Percentiles rank a stretch among this genome's conserved stretches.
phyloP scores from a whole-genome alignment of 37 sponge, comb jelly and placozoan species.

The Spongilla lacustris region DNA sequence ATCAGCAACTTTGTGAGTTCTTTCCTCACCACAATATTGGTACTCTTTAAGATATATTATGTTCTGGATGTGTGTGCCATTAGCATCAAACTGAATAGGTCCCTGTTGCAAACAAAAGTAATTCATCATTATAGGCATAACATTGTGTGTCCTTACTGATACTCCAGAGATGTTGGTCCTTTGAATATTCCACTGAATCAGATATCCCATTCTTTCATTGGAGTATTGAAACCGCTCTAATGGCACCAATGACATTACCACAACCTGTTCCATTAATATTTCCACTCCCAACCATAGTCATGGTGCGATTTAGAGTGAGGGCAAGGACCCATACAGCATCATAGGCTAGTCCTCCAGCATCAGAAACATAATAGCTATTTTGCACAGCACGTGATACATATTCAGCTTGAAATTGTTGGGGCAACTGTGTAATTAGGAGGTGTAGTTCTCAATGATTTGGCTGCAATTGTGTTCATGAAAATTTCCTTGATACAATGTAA shows the following conservation, averaged over 20 bases:
- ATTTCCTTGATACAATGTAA: too few relatives aligned
- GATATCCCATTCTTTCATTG: slow-evolving; percentile 17
- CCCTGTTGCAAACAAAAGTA: slow-evolving; percentile 4
- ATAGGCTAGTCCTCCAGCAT: slow-evolving; percentile 8
- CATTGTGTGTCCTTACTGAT: slow-evolving; percentile 12
- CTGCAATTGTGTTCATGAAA: too few relatives aligned
- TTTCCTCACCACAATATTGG: not conserved
- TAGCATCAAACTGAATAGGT: slow-evolving; percentile 4
- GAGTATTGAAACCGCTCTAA: slow-evolving; percentile 28
- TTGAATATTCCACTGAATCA: slow-evolving; percentile 14
- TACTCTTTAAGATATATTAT: slow-evolving; percentile 5
- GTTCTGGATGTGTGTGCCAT: slow-evolving; percentile 6
- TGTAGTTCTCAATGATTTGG: too few relatives aligned
- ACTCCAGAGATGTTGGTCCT: slow-evolving; percentile 33
- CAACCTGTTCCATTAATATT: not conserved
- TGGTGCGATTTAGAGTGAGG: slow-evolving; percentile 16
- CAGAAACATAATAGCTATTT: too few relatives aligned
- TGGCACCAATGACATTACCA: not conserved
- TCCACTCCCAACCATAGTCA: not conserved
- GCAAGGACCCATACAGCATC: slow-evolving; percentile 49
- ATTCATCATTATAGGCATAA: not conserved
- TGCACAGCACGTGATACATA: too few relatives aligned
- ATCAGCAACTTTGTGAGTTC: too few relatives aligned
- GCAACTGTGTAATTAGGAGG: too few relatives aligned
- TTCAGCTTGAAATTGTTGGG: too few relatives aligned